Evolutionary conservation across 2,113 vertebrate genomes (phyloP).

Genomic region (Podiceps cristatus): DNA sequence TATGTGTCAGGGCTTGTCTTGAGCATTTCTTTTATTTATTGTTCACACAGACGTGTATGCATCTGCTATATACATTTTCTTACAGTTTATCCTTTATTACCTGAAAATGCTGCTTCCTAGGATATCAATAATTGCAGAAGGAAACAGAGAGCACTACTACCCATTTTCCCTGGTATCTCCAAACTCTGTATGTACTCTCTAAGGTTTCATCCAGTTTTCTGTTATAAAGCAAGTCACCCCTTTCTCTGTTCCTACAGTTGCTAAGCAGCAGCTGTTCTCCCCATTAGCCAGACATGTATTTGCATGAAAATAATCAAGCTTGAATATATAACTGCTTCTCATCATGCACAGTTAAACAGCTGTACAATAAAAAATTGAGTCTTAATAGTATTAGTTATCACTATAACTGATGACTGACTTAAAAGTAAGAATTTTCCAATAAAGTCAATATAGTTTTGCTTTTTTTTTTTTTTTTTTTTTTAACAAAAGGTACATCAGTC

Average conservation of each 20-base stretch:
- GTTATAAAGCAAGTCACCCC: constrained; percentile 25
- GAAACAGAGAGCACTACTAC: neutral
- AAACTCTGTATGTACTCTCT: neutral
- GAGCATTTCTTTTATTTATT: neutral
- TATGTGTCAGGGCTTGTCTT: neutral
- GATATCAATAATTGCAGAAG: neutral
- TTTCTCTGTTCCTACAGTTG: constrained; percentile 55
- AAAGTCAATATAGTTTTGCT: neutral
- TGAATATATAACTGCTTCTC: constrained; percentile 22
- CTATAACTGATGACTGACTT: neutral
- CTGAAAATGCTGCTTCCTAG: neutral
- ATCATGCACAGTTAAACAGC: constrained; percentile 23
- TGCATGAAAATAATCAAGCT: constrained; percentile 64
- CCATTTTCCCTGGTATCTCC: neutral
- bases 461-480: neutral
- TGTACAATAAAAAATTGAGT: constrained; percentile 4
- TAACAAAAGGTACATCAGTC: neutral
- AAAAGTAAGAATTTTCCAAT: neutral
- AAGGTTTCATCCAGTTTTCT: constrained; percentile 7
- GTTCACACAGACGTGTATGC: neutral
- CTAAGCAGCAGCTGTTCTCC: constrained; percentile 69
- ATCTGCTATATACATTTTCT: neutral
- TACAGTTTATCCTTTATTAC: neutral
- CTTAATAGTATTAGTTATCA: constrained; percentile 5
- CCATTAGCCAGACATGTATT: constrained; percentile 51